phyloP scores from a whole-genome alignment of 2,888 invertebrate genomes.

The Drosophila barbarae region DNA sequence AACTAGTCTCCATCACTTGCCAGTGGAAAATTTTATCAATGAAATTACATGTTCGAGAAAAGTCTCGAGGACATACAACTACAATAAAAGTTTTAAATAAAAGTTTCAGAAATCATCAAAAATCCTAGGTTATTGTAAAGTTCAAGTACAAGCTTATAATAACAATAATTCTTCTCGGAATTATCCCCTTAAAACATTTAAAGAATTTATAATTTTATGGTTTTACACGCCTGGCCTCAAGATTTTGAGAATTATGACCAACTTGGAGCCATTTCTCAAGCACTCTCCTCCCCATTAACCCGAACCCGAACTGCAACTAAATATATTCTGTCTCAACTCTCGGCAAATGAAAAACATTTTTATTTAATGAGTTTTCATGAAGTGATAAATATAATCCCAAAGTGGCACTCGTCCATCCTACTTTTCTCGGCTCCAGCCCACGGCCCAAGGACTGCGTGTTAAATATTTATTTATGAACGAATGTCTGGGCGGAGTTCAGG shows the following conservation, averaged over 20 bases:
- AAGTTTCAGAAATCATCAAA: neutral
- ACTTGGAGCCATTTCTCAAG: conserved; percentile 4
- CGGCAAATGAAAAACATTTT: conserved; percentile 35
- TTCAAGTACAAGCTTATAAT: neutral
- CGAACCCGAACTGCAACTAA: conserved; percentile 9
- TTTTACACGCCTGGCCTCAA: neutral
- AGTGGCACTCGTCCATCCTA: conserved; percentile 20
- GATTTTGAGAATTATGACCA: neutral
- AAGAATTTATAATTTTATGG: conserved; percentile 3
- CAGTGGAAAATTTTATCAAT: conserved; percentile 17
- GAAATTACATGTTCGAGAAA: neutral
- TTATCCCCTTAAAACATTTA: neutral
- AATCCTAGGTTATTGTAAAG: no score
- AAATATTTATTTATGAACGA: conserved; percentile 65
- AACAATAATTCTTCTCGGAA: neutral
- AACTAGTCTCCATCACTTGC: conserved; percentile 12
- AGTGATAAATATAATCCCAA: conserved; percentile 40
- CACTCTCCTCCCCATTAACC: neutral
- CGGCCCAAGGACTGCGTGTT: conserved; percentile 43
- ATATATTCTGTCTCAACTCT: conserved; percentile 24
- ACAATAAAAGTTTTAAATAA: neutral
- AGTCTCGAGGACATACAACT: no score
- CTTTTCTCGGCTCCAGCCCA: conserved; percentile 1
- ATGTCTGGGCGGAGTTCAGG: conserved; percentile 34
- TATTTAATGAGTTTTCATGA: conserved; percentile 39